These are phyloP conservation scores for Allolobophora icterica DNA, from an alignment of 2,888 invertebrate genomes.

Conservation along the genomic window DNA sequence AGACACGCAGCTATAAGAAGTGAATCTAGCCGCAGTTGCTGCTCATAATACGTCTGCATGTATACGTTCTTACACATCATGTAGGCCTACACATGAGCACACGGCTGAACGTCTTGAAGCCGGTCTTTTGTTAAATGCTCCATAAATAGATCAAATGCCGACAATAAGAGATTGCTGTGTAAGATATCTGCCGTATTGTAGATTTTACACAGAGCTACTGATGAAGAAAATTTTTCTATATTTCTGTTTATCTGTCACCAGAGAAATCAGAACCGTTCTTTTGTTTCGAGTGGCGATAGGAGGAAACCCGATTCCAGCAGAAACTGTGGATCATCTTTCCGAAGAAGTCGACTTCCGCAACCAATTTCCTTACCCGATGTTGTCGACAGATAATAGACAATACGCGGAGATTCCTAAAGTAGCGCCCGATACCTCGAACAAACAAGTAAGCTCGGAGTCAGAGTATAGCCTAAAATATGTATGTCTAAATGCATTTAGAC, in stretches of 20 bases:
- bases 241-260: neutral
- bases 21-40: no score
- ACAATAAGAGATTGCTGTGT: neutral
- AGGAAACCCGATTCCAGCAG: neutral
- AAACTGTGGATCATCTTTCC: neutral
- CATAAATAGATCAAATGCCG: neutral
- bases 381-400: neutral
- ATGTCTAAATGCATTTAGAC: neutral
- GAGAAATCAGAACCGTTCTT: neutral
- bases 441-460: neutral
- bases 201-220: neutral
- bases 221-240: neutral
- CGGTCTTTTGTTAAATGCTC: no score
- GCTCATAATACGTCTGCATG: no score
- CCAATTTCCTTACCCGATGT: neutral
- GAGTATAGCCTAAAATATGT: no score
- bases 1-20: no score
- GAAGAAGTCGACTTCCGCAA: neutral
- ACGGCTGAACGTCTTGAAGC: no score
- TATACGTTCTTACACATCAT: no score
- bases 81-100: no score
- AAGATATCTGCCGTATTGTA: neutral
- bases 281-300: neutral
- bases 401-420: fast-evolving
- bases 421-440: neutral